Conservation (phyloP, 1,140 invertebrate species). For the Eupeodes corollae region DNA sequence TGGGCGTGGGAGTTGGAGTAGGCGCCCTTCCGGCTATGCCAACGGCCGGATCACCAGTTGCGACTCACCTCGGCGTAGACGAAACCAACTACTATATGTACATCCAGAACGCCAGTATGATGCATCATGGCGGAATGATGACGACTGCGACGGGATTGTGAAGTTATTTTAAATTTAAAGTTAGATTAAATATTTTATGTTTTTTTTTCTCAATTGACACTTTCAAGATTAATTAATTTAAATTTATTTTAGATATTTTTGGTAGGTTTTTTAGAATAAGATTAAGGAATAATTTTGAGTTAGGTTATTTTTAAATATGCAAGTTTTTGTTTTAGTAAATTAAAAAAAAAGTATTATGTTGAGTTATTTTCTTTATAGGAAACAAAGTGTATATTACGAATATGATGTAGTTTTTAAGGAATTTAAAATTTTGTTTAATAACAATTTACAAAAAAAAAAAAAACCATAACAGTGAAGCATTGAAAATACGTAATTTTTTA, state of each 20-base stretch:
- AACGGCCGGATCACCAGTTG: slow-evolving; percentile 27
- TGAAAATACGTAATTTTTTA: no score
- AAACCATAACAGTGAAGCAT: no score
- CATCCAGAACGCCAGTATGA: slow-evolving; percentile 42
- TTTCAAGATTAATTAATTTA: no score
- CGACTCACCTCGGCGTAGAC: no score
- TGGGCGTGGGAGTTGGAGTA: slow-evolving; percentile 14
- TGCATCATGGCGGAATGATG: slow-evolving; percentile 35
- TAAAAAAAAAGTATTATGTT: neutral
- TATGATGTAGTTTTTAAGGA: no score
- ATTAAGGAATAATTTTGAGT: no score
- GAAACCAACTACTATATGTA: slow-evolving; percentile 57
- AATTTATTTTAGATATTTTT: neutral
- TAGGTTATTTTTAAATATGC: neutral
- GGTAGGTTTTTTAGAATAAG: no score
- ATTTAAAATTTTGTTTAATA: no score
- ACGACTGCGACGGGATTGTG: slow-evolving; percentile 35
- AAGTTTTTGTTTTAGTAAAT: neutral
- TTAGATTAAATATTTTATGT: neutral
- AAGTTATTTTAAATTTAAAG: slow-evolving; percentile 3
- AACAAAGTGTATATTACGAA: no score
- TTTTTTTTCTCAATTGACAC: neutral
- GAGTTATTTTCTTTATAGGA: neutral
- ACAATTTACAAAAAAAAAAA: neutral
- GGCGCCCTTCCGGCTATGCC: slow-evolving; percentile 20